Evolutionary conservation across 2,888 invertebrate species (phyloP).

Genomic region (Eupithecia subumbrata): DNA sequence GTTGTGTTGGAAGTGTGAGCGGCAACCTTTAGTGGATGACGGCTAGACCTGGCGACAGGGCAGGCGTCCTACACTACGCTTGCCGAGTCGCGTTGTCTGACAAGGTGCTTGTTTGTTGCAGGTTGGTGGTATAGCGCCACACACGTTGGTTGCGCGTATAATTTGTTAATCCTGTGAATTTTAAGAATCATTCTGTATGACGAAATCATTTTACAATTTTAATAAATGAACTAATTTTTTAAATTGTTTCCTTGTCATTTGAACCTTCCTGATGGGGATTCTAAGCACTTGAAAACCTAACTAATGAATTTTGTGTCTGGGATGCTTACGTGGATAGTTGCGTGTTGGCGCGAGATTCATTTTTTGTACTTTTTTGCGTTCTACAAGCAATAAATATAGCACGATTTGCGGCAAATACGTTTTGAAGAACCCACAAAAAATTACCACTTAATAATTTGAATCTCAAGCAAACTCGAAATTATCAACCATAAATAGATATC

Average conservation of each 20-base stretch:
- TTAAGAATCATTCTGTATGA: slow-evolving; percentile 41
- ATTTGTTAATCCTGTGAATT: slow-evolving; percentile 41
- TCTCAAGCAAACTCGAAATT: too few relatives aligned
- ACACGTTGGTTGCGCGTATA: slow-evolving; percentile 18
- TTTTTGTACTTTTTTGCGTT: too few relatives aligned
- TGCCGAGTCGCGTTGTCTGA: neutral
- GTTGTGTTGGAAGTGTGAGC: too few relatives aligned
- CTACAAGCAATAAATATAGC: too few relatives aligned
- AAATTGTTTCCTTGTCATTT: slow-evolving; percentile 8
- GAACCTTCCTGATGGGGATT: neutral
- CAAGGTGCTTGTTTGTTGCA: slow-evolving; percentile 20
- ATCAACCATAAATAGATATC: too few relatives aligned
- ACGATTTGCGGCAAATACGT: too few relatives aligned
- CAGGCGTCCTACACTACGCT: neutral
- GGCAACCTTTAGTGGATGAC: neutral
- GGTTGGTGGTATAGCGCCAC: slow-evolving; percentile 23
- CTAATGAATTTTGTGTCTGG: neutral
- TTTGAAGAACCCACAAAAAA: too few relatives aligned
- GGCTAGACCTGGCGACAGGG: neutral
- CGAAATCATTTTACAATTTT: slow-evolving; percentile 50
- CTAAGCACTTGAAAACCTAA: too few relatives aligned
- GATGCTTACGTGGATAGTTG: too few relatives aligned
- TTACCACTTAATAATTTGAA: too few relatives aligned
- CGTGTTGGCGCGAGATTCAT: too few relatives aligned
- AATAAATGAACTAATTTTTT: slow-evolving; percentile 48